Base-by-base conservation (phyloP, 1,140 invertebrate species). In the Nasonia vitripennis region DNA sequence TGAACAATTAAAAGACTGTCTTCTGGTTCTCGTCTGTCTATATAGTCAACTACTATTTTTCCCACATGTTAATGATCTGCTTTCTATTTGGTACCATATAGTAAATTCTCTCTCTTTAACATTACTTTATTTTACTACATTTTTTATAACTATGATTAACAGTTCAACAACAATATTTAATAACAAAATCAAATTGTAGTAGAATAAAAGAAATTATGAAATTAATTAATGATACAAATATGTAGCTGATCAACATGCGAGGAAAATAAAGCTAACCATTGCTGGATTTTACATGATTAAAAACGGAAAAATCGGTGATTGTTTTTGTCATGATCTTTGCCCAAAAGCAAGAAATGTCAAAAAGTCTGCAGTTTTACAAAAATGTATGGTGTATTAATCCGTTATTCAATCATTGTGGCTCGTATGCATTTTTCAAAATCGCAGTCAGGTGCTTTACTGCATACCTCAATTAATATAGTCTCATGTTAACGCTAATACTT, bases 401-500 rank as follows among this genome's bases (percentile, higher is more conserved):
- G 2, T 68, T 27, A 34, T 51, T 81, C 27, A 48, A 77, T 23
- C 10, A 81, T 78, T 67, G 6, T 75, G 77, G 81, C 75, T 86
- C 71, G 5, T 71, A 75, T 84, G 81, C 17, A 80, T 74, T 79
- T 27, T 71, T 78, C 14, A 0, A 48, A 68, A 81, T 85, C 5
- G 55, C 55, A 67, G 70, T 84, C 77, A 62, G 41, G 67, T 62
- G 55, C 41, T 34, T 81, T 74, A 75, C 68, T 81, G 55, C 79
- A 48, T 67, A 81, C 41, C 37, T 81, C 78, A 85, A 77, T 85
- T 73, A 77, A 77, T 55, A 85, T 80, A 85, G 78, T 79, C 78
- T 85, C 31, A 75, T 74, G 80, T 81, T 77, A 81, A 75, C 20
- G 48, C 84, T 81, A 85, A 85, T 85, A 85, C 74, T 86, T 86